Percentiles rank a stretch among this genome's conserved stretches.
Conservation (phyloP, 2,113 vertebrate genomes). For the Micromys minutus region DNA sequence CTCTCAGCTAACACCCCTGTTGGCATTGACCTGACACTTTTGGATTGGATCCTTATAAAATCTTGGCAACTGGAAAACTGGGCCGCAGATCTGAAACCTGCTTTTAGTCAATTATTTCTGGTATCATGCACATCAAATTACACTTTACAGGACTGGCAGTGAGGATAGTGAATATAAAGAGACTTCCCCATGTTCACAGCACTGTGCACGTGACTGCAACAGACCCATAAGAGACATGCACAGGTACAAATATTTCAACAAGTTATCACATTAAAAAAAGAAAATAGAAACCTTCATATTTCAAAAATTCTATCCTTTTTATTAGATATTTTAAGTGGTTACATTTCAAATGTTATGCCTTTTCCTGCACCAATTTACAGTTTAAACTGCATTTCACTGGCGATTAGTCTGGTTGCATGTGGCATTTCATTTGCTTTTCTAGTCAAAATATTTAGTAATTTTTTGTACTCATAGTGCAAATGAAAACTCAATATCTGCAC, state of each 20-base stretch:
- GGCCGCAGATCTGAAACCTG: background rate
- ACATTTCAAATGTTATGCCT: no score
- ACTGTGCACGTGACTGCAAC: rapidly evolving
- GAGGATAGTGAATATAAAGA: background rate
- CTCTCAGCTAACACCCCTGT: background rate
- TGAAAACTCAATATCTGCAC: background rate
- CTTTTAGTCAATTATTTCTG: background rate
- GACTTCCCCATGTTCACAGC: background rate
- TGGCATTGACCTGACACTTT: slow-evolving; percentile 4
- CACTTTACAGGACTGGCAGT: background rate
- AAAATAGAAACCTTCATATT: background rate
- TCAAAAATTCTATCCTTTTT: background rate
- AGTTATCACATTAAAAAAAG: background rate
- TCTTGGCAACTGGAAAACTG: slow-evolving; percentile 43
- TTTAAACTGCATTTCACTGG: background rate
- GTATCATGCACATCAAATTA: background rate
- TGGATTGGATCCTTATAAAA: background rate
- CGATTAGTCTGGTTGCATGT: background rate
- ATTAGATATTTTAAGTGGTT: no score
- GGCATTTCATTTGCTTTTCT: background rate
- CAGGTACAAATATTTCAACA: background rate
- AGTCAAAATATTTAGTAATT: background rate
- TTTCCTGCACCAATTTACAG: background rate
- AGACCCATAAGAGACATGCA: background rate
- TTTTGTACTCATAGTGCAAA: background rate